phyloP scores from a whole-genome alignment of 2,113 vertebrate genomes.

The Malurus alboscapulatus region DNA sequence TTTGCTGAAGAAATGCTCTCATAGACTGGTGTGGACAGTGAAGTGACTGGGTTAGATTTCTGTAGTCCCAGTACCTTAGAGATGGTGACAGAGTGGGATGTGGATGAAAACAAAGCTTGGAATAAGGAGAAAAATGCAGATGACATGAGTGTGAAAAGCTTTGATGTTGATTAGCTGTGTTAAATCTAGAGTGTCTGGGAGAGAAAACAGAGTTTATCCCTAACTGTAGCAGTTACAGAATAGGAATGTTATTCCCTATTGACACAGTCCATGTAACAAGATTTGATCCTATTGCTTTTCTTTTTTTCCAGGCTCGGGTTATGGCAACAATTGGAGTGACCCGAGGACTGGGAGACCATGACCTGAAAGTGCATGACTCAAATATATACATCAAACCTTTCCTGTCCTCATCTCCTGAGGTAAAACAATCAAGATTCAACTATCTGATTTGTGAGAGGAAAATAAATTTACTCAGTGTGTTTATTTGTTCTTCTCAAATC shows the following conservation, averaged over 20 bases:
- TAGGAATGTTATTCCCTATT: background rate
- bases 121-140: background rate
- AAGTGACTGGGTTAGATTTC: background rate
- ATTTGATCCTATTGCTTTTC: background rate
- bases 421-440: conserved; percentile 57
- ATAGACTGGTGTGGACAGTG: background rate
- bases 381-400: conserved; percentile 98
- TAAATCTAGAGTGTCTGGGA: background rate
- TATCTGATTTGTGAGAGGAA: background rate
- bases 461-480: background rate
- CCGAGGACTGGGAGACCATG: conserved; percentile 94
- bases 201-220: background rate
- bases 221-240: background rate
- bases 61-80: background rate
- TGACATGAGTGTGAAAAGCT: background rate
- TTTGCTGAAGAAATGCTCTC: background rate
- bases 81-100: background rate
- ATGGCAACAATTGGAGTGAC: conserved; percentile 98
- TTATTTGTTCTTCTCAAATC: background rate
- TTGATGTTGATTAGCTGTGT: background rate
- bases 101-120: background rate
- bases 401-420: conserved; percentile 94
- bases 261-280: background rate
- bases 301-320: conserved; percentile 86
- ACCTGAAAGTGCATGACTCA: conserved; percentile 96